Evolutionary conservation across 2,113 vertebrate species (phyloP).

Genomic region (Colaptes auratus): DNA sequence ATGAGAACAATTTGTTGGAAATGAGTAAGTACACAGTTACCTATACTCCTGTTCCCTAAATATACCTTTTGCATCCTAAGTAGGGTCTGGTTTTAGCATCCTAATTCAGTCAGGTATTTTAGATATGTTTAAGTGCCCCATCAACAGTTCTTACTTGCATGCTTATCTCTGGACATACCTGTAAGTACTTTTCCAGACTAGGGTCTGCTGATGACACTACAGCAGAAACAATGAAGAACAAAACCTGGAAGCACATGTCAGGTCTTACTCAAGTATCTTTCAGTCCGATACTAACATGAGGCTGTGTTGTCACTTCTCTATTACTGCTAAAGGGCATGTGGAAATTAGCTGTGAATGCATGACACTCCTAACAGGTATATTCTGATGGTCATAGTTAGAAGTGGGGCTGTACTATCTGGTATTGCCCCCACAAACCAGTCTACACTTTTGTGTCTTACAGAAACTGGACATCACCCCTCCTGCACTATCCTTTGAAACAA

Average conservation of each 20-base stretch:
- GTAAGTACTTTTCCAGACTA: neutral
- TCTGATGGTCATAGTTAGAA: neutral
- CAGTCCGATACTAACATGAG: neutral
- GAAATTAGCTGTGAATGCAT: neutral
- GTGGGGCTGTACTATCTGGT: neutral
- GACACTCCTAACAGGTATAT: neutral
- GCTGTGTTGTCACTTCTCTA: neutral
- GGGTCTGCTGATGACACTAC: neutral
- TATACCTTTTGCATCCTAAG: neutral
- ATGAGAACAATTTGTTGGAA: neutral
- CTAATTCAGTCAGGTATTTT: neutral
- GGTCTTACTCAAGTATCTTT: neutral
- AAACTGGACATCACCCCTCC: neutral
- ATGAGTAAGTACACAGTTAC: neutral
- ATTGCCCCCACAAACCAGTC: neutral
- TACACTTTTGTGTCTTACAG: neutral
- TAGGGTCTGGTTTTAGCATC: neutral
- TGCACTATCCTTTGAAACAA: neutral
- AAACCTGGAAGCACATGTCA: neutral
- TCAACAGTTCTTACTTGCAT: neutral
- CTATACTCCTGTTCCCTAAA: neutral
- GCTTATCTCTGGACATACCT: neutral
- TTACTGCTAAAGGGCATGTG: neutral
- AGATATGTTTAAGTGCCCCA: neutral
- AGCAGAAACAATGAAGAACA: neutral